Conservation (phyloP, 2,113 vertebrate species). For the Lagopus leucura region DNA sequence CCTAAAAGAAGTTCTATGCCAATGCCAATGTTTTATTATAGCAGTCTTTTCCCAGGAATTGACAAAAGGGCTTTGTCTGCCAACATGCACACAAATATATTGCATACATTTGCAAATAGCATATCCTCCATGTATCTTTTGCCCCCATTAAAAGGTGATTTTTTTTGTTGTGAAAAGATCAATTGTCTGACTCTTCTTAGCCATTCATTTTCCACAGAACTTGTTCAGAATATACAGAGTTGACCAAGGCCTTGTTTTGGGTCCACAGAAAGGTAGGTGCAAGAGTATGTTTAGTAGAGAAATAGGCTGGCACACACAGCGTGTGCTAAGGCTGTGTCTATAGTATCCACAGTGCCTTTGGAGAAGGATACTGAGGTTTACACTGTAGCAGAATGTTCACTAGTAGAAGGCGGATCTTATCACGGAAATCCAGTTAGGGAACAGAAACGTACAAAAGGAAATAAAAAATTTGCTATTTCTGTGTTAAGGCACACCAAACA, state of each 20-base stretch:
- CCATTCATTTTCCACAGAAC: rapidly evolving
- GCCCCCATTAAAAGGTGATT: rapidly evolving
- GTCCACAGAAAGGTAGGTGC: neutral
- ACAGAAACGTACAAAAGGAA: neutral
- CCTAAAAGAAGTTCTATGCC: neutral
- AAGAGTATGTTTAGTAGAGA: neutral
- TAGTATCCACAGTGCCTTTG: neutral
- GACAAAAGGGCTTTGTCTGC: neutral
- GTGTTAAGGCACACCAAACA: neutral
- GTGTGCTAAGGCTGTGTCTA: rapidly evolving
- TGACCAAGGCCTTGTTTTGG: neutral
- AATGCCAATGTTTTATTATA: neutral
- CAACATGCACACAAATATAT: neutral
- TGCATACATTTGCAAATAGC: neutral
- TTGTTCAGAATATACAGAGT: neutral
- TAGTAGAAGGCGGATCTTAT: neutral
- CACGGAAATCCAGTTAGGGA: neutral
- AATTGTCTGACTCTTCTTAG: neutral
- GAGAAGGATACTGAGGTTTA: neutral
- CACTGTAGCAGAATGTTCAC: neutral
- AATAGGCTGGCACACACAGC: neutral
- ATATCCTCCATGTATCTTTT: neutral
- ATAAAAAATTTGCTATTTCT: neutral
- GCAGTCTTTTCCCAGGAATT: neutral
- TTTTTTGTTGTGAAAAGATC: neutral